Evolutionary conservation across 2,888 invertebrate species (phyloP).

Genomic region (Himalopsyche kuldschensis): DNA sequence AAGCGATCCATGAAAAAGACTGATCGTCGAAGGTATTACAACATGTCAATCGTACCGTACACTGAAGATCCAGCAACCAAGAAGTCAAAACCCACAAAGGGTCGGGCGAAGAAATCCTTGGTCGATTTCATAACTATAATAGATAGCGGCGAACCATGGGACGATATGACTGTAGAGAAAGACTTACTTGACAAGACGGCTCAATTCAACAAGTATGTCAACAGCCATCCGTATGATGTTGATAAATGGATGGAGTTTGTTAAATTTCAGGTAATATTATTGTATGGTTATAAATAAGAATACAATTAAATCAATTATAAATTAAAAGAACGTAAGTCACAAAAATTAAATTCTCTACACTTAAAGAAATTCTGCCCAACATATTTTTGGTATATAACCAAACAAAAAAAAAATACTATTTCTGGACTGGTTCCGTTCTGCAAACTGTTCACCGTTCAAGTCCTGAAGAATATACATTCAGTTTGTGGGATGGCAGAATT

Average conservation of each 20-base stretch:
- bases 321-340: no score
- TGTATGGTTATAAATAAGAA: no score
- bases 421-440: no score
- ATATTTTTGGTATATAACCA: no score
- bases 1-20: background rate
- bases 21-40: conserved; percentile 12
- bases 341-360: no score
- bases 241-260: conserved; percentile 64
- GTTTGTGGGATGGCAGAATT: no score
- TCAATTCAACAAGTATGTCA: conserved; percentile 56
- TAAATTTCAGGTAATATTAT: conserved; percentile 55
- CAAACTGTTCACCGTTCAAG: no score
- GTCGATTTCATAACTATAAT: conserved; percentile 35
- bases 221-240: conserved; percentile 57
- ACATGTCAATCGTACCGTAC: background rate
- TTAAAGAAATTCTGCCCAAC: no score
- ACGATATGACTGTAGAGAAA: conserved; percentile 41
- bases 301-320: no score
- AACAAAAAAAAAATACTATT: no score
- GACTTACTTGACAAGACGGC: conserved; percentile 53
- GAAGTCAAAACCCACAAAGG: background rate
- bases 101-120: background rate
- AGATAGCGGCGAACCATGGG: conserved; percentile 42
- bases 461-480: no score
- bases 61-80: background rate